Base-by-base conservation (phyloP, 92 coral and sea anemone species). In the Paragorgia papillata region DNA sequence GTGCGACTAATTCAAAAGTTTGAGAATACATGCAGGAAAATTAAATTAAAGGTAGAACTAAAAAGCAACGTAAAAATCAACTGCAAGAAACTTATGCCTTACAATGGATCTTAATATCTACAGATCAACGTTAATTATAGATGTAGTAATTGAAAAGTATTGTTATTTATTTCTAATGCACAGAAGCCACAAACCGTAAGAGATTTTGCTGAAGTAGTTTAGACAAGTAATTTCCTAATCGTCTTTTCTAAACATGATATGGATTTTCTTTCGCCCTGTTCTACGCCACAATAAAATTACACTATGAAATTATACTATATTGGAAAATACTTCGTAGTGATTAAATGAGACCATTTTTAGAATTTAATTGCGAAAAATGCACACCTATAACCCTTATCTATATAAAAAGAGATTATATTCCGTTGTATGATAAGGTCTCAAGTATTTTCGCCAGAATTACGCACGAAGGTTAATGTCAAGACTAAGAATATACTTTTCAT, bases 141-240 rank as follows among this genome's bases (percentile, higher is more conserved):
- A 71, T 71, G 78, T 53, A 34, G 50, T 71, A 70, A 70, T 70
- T 71, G 77, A 70, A 54, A 70, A 50, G 48, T 54, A 54, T 71
- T 71, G 64, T 58, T 69, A 71, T 71, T 71, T 64, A 71, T 71
- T 33, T 43, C 46, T 71, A 54, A 71, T 71, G 78, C 64, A 33
- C 46, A 53, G 41, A 30, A 29, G 32, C 78, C 78, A 55, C 78
- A 55, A 30, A 71, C 64, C 49, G 22, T 68, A 34, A 18, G 75
- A 68, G 41, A 44, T 44, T 68, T 68, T 49, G 28, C 75, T 7
- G 13, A 46, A 68, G 40, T 68, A 68, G 37, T 46, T 68, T 68
- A 59, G 58, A 68, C 59, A 35, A 66, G 51, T 44, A 66, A 66
- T 68, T 44, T 68, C 59, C 75, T 68, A 68, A 68, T 68, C 54